Conservation (phyloP, 2,888 invertebrate species). For the Blomia tropicalis region DNA sequence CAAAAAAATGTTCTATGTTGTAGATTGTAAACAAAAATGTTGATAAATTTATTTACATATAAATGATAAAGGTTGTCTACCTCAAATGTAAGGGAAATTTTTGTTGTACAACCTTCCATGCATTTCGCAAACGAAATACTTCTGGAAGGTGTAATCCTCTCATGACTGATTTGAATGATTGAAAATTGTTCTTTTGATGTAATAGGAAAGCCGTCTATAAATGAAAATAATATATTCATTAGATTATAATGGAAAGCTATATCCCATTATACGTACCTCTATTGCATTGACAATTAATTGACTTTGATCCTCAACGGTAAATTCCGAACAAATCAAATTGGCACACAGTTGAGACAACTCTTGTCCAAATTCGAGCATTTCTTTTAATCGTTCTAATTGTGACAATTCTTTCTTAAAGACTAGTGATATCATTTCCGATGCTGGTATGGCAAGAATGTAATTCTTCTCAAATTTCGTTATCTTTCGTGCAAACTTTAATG, state of each 20-base stretch:
- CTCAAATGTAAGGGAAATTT: slow-evolving; percentile 21
- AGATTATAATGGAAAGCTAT: neutral
- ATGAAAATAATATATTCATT: neutral
- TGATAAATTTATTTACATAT: no score
- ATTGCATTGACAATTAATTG: slow-evolving; percentile 14
- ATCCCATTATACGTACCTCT: slow-evolving; percentile 13
- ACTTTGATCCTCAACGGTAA: slow-evolving; percentile 14
- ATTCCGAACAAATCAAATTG: neutral
- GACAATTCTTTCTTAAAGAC: neutral
- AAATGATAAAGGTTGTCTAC: neutral
- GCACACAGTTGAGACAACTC: slow-evolving; percentile 20
- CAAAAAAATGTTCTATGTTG: neutral
- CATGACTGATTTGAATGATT: slow-evolving; percentile 17
- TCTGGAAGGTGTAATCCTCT: slow-evolving; percentile 16
- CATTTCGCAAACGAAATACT: neutral
- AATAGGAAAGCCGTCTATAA: slow-evolving; percentile 13
- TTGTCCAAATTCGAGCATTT: slow-evolving; percentile 14
- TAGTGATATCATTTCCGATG: slow-evolving; percentile 3
- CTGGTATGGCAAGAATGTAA: neutral
- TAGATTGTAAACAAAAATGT: neutral
- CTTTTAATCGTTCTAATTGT: neutral
- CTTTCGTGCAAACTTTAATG: slow-evolving; percentile 8
- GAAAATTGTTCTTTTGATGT: slow-evolving; percentile 8
- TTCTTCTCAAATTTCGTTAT: slow-evolving; percentile 12
- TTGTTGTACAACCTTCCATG: slow-evolving; percentile 4